Percentiles rank a stretch among this genome's conserved stretches.
These are phyloP conservation scores for Neotoxoptera formosana DNA, from an alignment of 1,140 invertebrate genomes.

Conservation along the genomic window DNA sequence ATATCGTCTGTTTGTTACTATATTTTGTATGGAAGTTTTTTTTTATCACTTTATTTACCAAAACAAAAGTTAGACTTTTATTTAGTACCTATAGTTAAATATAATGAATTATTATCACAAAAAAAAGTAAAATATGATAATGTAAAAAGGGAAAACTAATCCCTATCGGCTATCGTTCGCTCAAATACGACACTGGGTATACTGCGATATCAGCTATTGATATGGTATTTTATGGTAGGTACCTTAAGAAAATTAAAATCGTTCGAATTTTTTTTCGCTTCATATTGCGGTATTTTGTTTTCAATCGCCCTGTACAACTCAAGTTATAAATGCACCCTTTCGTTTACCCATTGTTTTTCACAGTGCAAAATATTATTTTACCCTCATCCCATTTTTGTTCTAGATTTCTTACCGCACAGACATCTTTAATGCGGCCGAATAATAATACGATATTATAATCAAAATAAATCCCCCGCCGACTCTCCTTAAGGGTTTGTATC, in stretches of 20 bases:
- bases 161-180: neutral
- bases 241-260: no score
- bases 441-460: conserved; percentile 57
- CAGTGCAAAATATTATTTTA: neutral
- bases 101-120: neutral
- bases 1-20: neutral
- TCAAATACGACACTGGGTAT: neutral
- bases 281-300: neutral
- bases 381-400: neutral
- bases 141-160: neutral
- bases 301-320: neutral
- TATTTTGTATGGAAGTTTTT: neutral
- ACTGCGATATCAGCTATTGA: neutral
- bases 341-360: neutral
- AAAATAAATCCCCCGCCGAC: conserved; percentile 42
- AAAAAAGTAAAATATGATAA: neutral
- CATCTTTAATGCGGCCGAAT: conserved; percentile 46
- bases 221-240: neutral
- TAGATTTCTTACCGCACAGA: conserved; percentile 13
- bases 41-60: neutral
- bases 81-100: neutral
- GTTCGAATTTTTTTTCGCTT: neutral
- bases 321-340: conserved; percentile 9
- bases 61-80: neutral
- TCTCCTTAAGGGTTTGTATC: conserved; percentile 53